phyloP scores from a whole-genome alignment of 2,888 invertebrate genomes.

The Cantharis flavilabris region DNA sequence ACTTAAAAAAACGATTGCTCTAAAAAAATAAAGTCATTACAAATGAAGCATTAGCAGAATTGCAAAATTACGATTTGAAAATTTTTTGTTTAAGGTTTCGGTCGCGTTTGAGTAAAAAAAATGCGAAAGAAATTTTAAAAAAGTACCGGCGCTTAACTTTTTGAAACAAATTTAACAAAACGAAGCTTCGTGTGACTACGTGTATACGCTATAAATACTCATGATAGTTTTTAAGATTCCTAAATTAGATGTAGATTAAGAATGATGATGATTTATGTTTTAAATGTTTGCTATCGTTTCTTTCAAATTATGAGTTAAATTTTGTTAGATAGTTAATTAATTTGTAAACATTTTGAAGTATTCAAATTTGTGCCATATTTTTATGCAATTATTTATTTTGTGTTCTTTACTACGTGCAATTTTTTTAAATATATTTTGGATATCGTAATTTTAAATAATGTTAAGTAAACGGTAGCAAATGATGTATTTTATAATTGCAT shows the following conservation, averaged over 20 bases:
- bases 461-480: constrained; percentile 15
- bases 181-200: constrained; percentile 54
- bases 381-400: not conserved
- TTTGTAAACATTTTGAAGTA: not conserved
- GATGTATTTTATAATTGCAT: constrained; percentile 51
- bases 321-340: not conserved
- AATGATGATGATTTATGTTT: constrained; percentile 21
- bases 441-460: not conserved
- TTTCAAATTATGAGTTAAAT: not conserved
- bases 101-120: not conserved
- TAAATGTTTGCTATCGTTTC: constrained; percentile 21
- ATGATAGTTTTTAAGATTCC: constrained; percentile 41
- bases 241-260: constrained; percentile 24
- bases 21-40: constrained; percentile 44
- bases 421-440: not conserved
- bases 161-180: constrained; percentile 27
- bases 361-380: not conserved
- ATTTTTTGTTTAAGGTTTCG: not conserved
- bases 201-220: constrained; percentile 55
- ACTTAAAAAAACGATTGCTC: constrained; percentile 51
- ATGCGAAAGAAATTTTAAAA: constrained; percentile 15
- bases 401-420: not conserved
- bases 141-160: constrained; percentile 31
- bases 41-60: constrained; percentile 38
- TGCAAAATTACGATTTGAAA: constrained; percentile 22